Evolutionary conservation across 1,140 invertebrate species (phyloP).

Genomic region (Cotesia glomerata): DNA sequence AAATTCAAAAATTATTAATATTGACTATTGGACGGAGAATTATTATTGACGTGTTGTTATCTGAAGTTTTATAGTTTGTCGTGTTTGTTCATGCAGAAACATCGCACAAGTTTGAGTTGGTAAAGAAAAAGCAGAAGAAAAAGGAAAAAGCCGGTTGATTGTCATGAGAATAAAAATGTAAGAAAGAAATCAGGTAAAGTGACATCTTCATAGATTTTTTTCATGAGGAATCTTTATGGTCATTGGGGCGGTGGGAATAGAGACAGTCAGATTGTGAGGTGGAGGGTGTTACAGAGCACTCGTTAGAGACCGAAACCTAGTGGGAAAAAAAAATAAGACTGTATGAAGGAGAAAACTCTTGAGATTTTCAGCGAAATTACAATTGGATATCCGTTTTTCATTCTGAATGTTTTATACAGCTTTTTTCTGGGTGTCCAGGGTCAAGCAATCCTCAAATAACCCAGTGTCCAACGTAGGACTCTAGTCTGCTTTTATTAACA

Average conservation of each 20-base stretch:
- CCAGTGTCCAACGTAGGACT: neutral
- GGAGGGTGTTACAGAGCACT: constrained; percentile 8
- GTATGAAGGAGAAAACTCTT: neutral
- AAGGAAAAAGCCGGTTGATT: neutral
- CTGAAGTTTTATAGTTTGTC: too few relatives aligned
- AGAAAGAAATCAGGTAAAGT: constrained; percentile 17
- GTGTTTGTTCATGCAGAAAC: neutral
- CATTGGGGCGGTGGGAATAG: constrained; percentile 14
- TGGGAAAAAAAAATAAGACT: neutral
- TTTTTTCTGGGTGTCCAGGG: neutral
- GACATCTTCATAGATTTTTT: constrained; percentile 25
- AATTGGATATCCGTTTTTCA: constrained; percentile 17
- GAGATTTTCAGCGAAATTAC: constrained; percentile 24
- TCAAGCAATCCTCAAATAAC: neutral
- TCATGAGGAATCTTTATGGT: constrained; percentile 22
- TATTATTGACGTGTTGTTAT: too few relatives aligned
- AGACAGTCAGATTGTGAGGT: neutral
- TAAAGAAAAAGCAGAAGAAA: neutral
- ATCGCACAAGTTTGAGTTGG: neutral
- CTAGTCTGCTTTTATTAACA: constrained; percentile 8
- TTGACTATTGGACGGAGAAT: too few relatives aligned
- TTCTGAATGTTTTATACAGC: constrained; percentile 9
- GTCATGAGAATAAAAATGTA: neutral
- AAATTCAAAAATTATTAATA: too few relatives aligned
- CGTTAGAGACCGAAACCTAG: constrained; percentile 21